Base-by-base conservation (phyloP, 2,888 invertebrate species). In the Pasiphila rectangulata region DNA sequence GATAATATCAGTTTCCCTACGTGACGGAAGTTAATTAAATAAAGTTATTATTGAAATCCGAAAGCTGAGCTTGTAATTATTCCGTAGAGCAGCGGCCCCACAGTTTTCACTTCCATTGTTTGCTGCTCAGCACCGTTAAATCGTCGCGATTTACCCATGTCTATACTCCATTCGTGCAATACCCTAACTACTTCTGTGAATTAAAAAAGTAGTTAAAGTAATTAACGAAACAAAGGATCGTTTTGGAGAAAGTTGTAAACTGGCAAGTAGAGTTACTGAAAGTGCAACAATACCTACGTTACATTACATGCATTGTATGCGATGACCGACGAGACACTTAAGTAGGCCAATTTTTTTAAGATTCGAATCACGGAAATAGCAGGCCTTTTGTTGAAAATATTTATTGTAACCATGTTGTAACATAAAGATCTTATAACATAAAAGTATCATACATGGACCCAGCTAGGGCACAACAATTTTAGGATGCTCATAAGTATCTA, bases 101-200 rank as follows among this genome's bases (percentile, higher is more conserved):
- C 71, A 65, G 76, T 83, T 83, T 86, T 86, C 84, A 75, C 86
- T 79, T 72, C 83, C 65, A 84, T 87, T 87, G 87, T 87, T 63
- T 72, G 44, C 62, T 77, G 83, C 54, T 72, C 79, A 78, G 47
- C 41, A 74, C 72, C 87, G 83, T 85, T 74, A 79, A 83, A 76
- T 63, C 56, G 61, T 64, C 60, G 62, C 62, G 66, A 56, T 56
- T 57, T 48, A 61, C 59, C 42, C 54, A 50, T 53, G 32, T 47
- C 40, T 47, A 41, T 48, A 49, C 25, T 37, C 29, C 41, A 52
- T 37, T 46, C 42, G 46, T 49, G 51, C 39, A 17, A 25, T 46
- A 43, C 27, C n/a, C 10, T 21, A 10, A 2, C 20, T 35, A 15
- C 10, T 27, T 9, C 17, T 23, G 24, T 21, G 23, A 42, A 46